Conservation (phyloP, 2,113 vertebrate species). For the Grammomys surdaster region DNA sequence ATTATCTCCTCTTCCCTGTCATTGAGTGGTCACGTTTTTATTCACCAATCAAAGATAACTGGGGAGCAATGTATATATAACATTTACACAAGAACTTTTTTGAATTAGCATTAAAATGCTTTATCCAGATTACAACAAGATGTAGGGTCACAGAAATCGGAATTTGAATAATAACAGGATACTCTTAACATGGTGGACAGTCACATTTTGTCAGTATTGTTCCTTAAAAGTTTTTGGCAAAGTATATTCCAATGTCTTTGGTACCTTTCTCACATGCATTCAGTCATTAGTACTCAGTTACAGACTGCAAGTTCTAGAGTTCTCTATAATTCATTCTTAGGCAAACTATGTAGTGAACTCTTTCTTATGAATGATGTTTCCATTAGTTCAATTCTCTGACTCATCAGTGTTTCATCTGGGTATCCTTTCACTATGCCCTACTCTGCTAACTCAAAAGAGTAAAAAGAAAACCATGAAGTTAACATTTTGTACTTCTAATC, state of each 20-base stretch:
- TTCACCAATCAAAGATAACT: no score
- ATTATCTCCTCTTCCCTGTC: no score
- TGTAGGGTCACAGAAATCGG: no score
- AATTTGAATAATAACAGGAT: no score
- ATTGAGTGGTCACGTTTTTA: no score
- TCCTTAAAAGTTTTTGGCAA: neutral
- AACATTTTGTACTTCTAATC: neutral
- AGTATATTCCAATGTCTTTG: neutral
- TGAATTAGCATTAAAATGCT: no score
- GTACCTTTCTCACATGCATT: neutral
- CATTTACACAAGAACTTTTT: no score
- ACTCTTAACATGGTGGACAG: no score
- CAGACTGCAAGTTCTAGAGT: neutral
- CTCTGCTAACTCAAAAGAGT: neutral
- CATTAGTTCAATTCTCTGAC: neutral
- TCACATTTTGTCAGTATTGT: neutral
- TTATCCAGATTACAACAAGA: no score
- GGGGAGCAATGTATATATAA: no score
- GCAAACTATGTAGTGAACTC: neutral
- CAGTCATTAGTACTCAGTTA: neutral
- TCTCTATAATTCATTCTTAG: neutral
- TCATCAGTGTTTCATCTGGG: neutral
- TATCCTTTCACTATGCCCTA: rapidly evolving
- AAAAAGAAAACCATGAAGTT: neutral
- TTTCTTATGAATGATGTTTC: neutral